Evolutionary conservation across 2,113 vertebrate species (phyloP).

Genomic region (Henicopernis longicauda): DNA sequence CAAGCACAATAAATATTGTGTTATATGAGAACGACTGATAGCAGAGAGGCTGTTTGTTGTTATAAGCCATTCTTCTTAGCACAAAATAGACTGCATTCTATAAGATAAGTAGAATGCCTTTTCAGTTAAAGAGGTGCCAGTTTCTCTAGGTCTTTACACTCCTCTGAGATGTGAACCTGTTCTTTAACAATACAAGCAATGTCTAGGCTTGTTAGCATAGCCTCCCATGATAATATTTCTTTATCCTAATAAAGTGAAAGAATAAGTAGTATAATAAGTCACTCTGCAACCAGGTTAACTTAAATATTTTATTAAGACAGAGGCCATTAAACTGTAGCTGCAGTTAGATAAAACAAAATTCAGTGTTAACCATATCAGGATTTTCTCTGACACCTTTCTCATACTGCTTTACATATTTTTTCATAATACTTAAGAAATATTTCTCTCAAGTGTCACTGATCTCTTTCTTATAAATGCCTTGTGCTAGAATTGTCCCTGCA

Average conservation of each 20-base stretch:
- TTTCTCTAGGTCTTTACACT: neutral
- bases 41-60: neutral
- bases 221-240: constrained; percentile 20
- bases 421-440: neutral
- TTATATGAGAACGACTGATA: neutral
- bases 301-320: constrained; percentile 54
- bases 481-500: neutral
- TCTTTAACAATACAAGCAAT: neutral
- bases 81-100: neutral
- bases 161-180: neutral
- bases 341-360: constrained; percentile 22
- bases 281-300: constrained; percentile 27
- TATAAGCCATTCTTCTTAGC: neutral
- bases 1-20: neutral
- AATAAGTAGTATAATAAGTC: neutral
- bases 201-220: constrained; percentile 10
- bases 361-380: neutral
- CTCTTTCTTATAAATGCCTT: neutral
- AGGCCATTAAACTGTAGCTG: constrained; percentile 3
- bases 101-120: constrained; percentile 10
- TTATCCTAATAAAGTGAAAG: constrained; percentile 30
- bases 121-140: neutral
- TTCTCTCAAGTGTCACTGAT: neutral
- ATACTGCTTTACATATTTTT: neutral
- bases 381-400: constrained; percentile 24